A percentile compares a stretch with the other conserved stretches of the same genome.
These are phyloP conservation scores for Hirtodrosophila trivittata DNA, from an alignment of 2,888 invertebrate species.

Conservation along the genomic window DNA sequence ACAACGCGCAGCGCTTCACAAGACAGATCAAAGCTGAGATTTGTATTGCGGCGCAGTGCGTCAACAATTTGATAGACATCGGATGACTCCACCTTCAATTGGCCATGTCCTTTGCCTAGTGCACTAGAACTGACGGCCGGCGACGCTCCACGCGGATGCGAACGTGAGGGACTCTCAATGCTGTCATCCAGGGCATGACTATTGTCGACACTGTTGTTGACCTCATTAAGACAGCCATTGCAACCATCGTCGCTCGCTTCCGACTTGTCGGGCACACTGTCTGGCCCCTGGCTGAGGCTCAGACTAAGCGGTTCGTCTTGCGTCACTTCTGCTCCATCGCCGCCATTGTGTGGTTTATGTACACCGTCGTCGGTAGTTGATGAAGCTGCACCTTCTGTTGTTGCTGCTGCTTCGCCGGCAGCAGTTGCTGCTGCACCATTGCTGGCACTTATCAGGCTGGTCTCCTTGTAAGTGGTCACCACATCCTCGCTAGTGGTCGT, in stretches of 20 bases:
- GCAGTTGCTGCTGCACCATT: constrained; percentile 29
- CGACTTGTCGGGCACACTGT: constrained; percentile 70
- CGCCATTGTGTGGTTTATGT: constrained; percentile 53
- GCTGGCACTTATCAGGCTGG: constrained; percentile 67
- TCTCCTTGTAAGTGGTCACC: constrained; percentile 83
- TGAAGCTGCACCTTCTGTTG: not conserved
- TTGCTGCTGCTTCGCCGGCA: too few relatives aligned
- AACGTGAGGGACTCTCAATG: constrained; percentile 78
- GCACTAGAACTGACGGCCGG: constrained; percentile 8
- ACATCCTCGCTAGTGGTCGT: constrained; percentile 84
- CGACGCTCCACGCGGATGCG: constrained; percentile 41
- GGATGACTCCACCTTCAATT: constrained; percentile 82
- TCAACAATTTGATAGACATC: constrained; percentile 91
- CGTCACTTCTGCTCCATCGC: constrained; percentile 31
- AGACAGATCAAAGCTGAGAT: constrained; percentile 93
- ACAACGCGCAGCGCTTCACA: constrained; percentile 93
- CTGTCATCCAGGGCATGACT: constrained; percentile 81
- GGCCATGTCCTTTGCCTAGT: constrained; percentile 50
- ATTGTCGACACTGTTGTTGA: constrained; percentile 70
- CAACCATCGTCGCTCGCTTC: constrained; percentile 77
- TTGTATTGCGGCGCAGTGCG: constrained; percentile 91
- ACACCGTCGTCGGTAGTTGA: constrained; percentile 8
- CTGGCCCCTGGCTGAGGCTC: constrained; percentile 53
- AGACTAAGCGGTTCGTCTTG: constrained; percentile 41
- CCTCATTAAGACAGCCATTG: constrained; percentile 56